Evolutionary conservation across 2,797 vertebrate genomes (phyloP).

Genomic region (Hephaestus fuliginosus): DNA sequence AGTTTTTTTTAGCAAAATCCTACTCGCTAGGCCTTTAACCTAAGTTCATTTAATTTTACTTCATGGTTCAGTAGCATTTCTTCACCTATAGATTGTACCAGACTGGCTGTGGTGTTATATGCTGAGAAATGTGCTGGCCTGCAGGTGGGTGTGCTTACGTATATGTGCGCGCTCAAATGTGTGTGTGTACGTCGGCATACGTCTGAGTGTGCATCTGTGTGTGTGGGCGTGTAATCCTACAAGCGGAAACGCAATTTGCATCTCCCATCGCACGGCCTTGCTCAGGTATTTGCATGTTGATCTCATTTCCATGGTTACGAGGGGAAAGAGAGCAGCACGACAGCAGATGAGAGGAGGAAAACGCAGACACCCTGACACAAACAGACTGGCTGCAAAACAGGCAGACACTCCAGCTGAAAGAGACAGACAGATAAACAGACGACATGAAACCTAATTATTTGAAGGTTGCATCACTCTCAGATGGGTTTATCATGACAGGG

Average conservation of each 20-base stretch:
- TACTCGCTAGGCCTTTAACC: too few relatives aligned
- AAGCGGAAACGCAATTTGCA: conserved; percentile 76
- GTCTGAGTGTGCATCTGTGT: conserved; percentile 42
- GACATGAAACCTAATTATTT: not conserved
- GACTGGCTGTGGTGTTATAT: not conserved
- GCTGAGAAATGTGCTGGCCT: conserved; percentile 6
- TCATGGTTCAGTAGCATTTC: not conserved
- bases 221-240: conserved; percentile 66
- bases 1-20: too few relatives aligned
- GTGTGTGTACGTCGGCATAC: conserved; percentile 22
- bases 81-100: not conserved
- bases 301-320: conserved; percentile 77
- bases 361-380: conserved; percentile 46
- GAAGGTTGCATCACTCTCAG: conserved; percentile 6
- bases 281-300: conserved; percentile 83
- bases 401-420: conserved; percentile 34
- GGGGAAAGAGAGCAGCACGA: conserved; percentile 63
- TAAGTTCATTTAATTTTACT: not conserved
- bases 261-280: conserved; percentile 64
- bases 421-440: conserved; percentile 36
- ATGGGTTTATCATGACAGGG: conserved; percentile 17
- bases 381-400: conserved; percentile 48
- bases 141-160: conserved; percentile 48
- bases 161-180: conserved; percentile 12
- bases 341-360: conserved; percentile 58